phyloP scores from a whole-genome alignment of 2,797 vertebrate genomes.

The Syndactyla subalaris region DNA sequence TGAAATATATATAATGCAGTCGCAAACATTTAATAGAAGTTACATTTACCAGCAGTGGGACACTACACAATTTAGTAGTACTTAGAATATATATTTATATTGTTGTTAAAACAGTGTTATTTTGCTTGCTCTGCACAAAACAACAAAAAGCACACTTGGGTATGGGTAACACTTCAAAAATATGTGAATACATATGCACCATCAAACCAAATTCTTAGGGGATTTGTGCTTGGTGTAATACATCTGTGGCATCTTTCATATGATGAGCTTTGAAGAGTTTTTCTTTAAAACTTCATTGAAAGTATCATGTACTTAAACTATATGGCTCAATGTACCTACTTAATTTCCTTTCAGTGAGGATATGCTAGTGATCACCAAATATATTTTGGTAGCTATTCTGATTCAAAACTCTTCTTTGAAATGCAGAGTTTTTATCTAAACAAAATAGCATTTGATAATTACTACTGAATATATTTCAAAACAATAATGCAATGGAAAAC shows the following conservation, averaged over 20 bases:
- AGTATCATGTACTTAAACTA: not conserved
- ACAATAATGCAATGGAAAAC: not conserved
- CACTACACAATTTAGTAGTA: not conserved
- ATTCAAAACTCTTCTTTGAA: not conserved
- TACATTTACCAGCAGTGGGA: not conserved
- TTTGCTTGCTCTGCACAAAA: not conserved
- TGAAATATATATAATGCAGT: not conserved
- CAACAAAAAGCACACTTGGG: not conserved
- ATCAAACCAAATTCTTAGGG: not conserved
- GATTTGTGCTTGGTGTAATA: not conserved
- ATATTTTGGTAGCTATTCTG: not conserved
- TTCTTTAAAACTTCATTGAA: not conserved
- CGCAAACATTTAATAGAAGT: not conserved
- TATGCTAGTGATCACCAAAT: not conserved
- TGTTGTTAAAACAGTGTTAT: not conserved
- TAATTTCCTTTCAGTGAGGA: not conserved
- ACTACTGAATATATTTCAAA: not conserved
- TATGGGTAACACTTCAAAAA: not conserved
- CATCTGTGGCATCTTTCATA: not conserved
- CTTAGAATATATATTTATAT: not conserved
- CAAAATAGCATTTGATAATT: not conserved
- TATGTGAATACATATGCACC: not conserved
- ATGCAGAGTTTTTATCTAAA: not conserved
- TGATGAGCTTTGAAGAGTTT: not conserved
- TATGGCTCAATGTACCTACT: not conserved